phyloP scores from a whole-genome alignment of 1,140 invertebrate species.

The Calephelis virginiensis region DNA sequence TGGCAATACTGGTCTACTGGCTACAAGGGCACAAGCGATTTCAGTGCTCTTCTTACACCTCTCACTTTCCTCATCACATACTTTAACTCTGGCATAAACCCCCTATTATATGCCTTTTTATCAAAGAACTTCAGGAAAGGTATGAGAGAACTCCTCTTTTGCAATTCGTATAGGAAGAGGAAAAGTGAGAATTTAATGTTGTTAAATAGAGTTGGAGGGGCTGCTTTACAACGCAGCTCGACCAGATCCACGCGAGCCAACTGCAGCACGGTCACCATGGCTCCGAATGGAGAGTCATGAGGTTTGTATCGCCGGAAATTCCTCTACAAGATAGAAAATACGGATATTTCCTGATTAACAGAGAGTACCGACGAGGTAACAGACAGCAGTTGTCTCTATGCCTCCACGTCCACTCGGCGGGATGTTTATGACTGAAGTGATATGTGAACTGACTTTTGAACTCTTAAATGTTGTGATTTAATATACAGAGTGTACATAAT shows the following conservation, averaged over 20 bases:
- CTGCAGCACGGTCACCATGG: constrained; percentile 74
- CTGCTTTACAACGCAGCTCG: constrained; percentile 63
- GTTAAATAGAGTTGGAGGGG: constrained; percentile 64
- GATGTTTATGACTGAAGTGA: constrained; percentile 61
- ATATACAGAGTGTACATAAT: not conserved
- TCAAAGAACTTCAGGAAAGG: constrained; percentile 87
- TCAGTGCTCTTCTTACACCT: constrained; percentile 87
- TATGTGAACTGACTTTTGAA: not conserved
- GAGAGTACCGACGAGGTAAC: constrained; percentile 71
- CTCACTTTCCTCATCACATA: constrained; percentile 91
- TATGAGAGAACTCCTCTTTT: constrained; percentile 83
- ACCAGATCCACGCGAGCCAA: constrained; percentile 74
- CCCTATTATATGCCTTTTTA: constrained; percentile 90
- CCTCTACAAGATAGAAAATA: constrained; percentile 59
- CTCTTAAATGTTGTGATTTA: constrained; percentile 3
- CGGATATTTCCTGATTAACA: constrained; percentile 75
- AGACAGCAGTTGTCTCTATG: constrained; percentile 63
- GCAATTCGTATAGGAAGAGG: constrained; percentile 70
- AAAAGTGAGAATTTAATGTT: constrained; percentile 68
- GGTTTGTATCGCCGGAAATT: constrained; percentile 61
- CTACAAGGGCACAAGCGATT: constrained; percentile 82
- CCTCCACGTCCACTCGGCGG: constrained; percentile 55
- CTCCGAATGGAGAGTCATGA: constrained; percentile 75
- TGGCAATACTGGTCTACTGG: constrained; percentile 85
- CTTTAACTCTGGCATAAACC: constrained; percentile 91